phyloP scores from a whole-genome alignment of 2,113 vertebrate species.

The Ciconia boyciana region DNA sequence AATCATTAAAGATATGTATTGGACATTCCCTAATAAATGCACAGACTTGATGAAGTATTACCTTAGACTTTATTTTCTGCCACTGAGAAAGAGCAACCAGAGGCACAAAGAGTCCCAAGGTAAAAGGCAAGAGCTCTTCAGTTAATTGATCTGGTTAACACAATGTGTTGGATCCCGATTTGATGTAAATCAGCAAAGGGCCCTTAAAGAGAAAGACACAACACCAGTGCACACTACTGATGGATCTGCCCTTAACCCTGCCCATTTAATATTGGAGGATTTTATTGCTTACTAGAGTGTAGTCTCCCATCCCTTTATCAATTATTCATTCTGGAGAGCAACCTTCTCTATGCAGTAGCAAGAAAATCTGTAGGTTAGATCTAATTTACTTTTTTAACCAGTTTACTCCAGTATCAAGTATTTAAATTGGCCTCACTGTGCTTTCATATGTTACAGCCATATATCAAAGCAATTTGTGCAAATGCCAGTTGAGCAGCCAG shows the following conservation, averaged over 20 bases:
- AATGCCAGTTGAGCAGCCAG: conserved; percentile 74
- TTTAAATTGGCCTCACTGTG: conserved; percentile 71
- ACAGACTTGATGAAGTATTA: background rate
- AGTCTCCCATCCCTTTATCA: conserved; percentile 50
- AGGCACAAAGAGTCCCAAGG: background rate
- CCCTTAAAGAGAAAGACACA: background rate
- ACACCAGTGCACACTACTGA: background rate
- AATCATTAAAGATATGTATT: background rate
- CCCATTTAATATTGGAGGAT: conserved; percentile 45
- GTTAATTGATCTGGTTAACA: conserved; percentile 23
- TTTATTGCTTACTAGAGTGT: conserved; percentile 58
- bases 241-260: conserved; percentile 23
- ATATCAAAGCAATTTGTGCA: conserved; percentile 81
- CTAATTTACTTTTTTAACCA: conserved; percentile 70
- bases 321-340: conserved; percentile 60
- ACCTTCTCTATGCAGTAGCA: conserved; percentile 16
- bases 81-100: background rate
- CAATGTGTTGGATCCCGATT: background rate
- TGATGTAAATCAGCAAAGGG: background rate
- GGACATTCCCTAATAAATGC: conserved; percentile 16
- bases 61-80: background rate
- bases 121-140: conserved; percentile 4
- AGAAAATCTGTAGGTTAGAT: conserved; percentile 58
- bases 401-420: conserved; percentile 69
- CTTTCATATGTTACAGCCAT: conserved; percentile 67